Base-by-base conservation (phyloP, 2,797 vertebrate genomes). In the Etheostoma nigrum region DNA sequence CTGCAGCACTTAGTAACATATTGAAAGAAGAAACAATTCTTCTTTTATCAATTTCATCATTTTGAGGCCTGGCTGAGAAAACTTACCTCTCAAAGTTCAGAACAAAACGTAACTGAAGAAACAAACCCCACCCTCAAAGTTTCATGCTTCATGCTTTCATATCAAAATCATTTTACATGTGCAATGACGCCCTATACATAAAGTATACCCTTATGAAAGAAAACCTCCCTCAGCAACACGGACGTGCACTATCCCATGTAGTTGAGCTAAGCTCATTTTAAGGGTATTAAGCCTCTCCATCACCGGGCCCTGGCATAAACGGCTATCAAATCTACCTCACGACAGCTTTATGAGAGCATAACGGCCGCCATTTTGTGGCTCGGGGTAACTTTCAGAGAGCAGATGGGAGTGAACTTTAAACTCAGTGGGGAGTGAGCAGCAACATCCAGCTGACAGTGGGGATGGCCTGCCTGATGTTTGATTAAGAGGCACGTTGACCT, bases 401-500 rank as follows among this genome's bases (percentile, higher is more conserved):
- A 90, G 91, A 93, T 89, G 88, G 86, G 71, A 65, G 72, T 93
- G 93, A 94, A 94, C 93, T 95, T 95, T 94, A 93, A 88, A 92
- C 91, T 81, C 89, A 76, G 90, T 78, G 0, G 89, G 90, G 88
- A 86, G 81, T 19, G 74, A 88, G 88, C 83, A 68, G 84, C 90
- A 60, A 14, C 77, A 83, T 87, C 86, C 89, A 81, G 88, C 92
- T 89, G 91, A 92, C 92, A 90, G 88, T 21, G 45, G 57, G 76
- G 76, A 79, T 27, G 82, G 85, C 84, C 81, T 67, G 82, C 90
- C 89, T 93, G 93, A 94, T 93, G 93, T 95, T 94, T 95, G 93
- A 95, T 95, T 93, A 94, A 95, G 93, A 91, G 93, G 89, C 92
- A 82, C 44, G 60, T 70, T 94, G 94, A 95, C 95, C 95, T 95